Conservation (phyloP, 2,888 invertebrate species). For the Cheilosia urbana region DNA sequence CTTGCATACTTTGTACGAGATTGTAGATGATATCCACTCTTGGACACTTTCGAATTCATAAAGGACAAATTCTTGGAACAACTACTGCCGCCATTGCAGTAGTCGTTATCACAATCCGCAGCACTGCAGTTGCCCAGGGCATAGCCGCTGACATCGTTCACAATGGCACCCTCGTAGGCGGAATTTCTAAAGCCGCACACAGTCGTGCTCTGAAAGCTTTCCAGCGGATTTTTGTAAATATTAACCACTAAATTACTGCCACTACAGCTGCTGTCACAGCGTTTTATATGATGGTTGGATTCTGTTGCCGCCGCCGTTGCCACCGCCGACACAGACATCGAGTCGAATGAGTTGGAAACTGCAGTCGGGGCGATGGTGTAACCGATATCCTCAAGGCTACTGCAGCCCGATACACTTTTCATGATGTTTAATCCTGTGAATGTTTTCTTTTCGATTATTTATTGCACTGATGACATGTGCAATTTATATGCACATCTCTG, state of each 20-base stretch:
- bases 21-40: slow-evolving; percentile 78
- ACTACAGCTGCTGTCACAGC: slow-evolving; percentile 78
- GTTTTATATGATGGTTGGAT: slow-evolving; percentile 74
- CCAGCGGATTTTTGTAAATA: slow-evolving; percentile 78
- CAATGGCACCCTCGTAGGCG: slow-evolving; percentile 67
- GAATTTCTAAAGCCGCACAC: slow-evolving; percentile 71
- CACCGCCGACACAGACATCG: slow-evolving; percentile 59
- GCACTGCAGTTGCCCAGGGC: slow-evolving; percentile 25
- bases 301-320: slow-evolving; percentile 66
- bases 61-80: slow-evolving; percentile 76
- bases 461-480: not conserved
- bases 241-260: slow-evolving; percentile 78
- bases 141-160: slow-evolving; percentile 59
- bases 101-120: slow-evolving; percentile 45
- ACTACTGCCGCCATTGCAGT: slow-evolving; percentile 27
- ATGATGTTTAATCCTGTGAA: slow-evolving; percentile 34
- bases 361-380: slow-evolving; percentile 10
- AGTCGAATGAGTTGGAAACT: slow-evolving; percentile 50
- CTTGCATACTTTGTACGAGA: slow-evolving; percentile 67
- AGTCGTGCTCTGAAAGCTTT: slow-evolving; percentile 63
- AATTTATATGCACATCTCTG: slow-evolving; percentile 28
- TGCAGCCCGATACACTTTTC: slow-evolving; percentile 75
- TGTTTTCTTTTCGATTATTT: slow-evolving; percentile 15
- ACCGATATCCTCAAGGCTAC: slow-evolving; percentile 76
- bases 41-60: slow-evolving; percentile 80